Base-by-base conservation (phyloP, 2,113 vertebrate species). In the Rana temporaria region DNA sequence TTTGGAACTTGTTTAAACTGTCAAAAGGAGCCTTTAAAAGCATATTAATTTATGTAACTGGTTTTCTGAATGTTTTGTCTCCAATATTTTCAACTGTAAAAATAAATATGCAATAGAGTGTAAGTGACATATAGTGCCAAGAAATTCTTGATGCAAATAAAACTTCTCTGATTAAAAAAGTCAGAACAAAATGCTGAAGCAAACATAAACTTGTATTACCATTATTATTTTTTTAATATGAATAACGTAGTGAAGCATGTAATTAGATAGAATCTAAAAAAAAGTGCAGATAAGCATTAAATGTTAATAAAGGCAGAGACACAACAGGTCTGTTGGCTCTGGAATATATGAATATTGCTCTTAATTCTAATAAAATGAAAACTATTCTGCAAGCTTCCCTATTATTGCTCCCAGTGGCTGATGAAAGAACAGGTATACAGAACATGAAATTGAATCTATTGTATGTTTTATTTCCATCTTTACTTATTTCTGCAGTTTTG, bases 281-380 rank as follows among this genome's bases (percentile, higher is more conserved):
- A 79, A 69, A 19, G 12, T 69, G 26, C 53, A 8, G 42, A 65
- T 69, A 20, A 24, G 65, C 19, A 6, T 69, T 68, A 79, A 32
- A 79, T 79, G 32, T 59, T 68, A 79, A 79, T 78, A 67, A 26
- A 65, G 60, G 59, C 16, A 65, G 52, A n/a, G 52, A 32, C 52
- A 69, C 65, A 57, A 68, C 30, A 65, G 55, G 30, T 24, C 30
- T 79, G 19, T 59, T 68, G 15, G 24, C 32, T 57, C n/a, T 38
- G 57, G 12, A 68, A 57, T 79, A 68, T 57, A 79, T 79, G 52
- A 57, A 59, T 56, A 56, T 67, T 69, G 19, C 55, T 48, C 64
- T 55, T 59, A 22, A 68, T 69, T 68, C n/a, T 69, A 22, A 67
- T n/a, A 30, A 11, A 42, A 22, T 22, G 32, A 68, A 65, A 53